phyloP scores from a whole-genome alignment of 2,113 vertebrate species.

The Prochilodus magdalenae region DNA sequence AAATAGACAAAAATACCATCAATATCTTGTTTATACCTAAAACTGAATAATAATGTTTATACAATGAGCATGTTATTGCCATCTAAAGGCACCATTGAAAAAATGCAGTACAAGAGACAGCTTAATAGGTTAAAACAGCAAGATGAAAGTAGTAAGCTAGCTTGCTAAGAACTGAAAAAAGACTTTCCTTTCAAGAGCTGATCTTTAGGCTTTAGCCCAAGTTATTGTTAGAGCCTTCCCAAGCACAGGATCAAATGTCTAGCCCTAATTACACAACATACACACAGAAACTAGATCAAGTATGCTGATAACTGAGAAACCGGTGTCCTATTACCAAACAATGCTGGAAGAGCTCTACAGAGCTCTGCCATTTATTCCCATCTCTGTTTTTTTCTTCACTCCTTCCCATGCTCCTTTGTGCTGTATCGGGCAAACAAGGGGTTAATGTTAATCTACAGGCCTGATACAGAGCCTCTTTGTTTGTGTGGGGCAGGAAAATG shows the following conservation, averaged over 20 bases:
- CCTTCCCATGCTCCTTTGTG: background rate
- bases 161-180: background rate
- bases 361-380: background rate
- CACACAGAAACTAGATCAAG: conserved; percentile 34
- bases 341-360: background rate
- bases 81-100: too few relatives aligned
- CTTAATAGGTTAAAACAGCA: background rate
- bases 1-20: too few relatives aligned
- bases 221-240: background rate
- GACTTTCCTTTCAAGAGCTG: background rate
- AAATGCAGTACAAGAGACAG: too few relatives aligned
- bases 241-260: background rate
- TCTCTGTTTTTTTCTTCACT: background rate
- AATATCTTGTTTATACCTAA: too few relatives aligned
- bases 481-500: conserved; percentile 49
- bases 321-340: conserved; percentile 42
- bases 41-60: too few relatives aligned
- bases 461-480: conserved; percentile 68
- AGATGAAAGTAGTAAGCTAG: background rate
- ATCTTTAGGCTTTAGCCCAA: background rate
- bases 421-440: conserved; percentile 52
- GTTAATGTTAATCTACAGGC: conserved; percentile 62
- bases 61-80: too few relatives aligned
- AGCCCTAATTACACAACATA: conserved; percentile 11
- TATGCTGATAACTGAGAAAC: conserved; percentile 49